phyloP scores from a whole-genome alignment of 2,888 invertebrate species.

The Deilephila elpenor region DNA sequence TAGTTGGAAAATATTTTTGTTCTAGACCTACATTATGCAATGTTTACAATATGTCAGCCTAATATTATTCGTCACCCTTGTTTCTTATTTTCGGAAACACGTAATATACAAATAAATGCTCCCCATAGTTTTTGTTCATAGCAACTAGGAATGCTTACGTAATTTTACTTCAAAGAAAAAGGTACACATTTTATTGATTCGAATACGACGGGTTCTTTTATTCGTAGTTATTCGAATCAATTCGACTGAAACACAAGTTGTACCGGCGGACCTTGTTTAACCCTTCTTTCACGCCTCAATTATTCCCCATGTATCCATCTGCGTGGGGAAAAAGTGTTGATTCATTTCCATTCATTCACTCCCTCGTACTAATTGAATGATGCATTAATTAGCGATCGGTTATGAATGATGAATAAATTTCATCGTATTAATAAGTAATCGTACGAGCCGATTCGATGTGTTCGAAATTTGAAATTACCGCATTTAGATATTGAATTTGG shows the following conservation, averaged over 20 bases:
- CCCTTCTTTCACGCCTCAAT: slow-evolving; percentile 27
- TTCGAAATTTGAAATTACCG: neutral
- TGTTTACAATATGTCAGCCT: neutral
- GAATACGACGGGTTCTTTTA: slow-evolving; percentile 25
- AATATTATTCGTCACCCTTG: neutral
- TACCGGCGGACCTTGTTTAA: slow-evolving; percentile 22
- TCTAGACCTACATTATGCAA: neutral
- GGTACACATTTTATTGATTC: slow-evolving; percentile 26
- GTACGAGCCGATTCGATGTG: neutral
- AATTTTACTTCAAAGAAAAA: slow-evolving; percentile 27
- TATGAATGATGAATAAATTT: slow-evolving; percentile 21
- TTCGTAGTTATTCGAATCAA: slow-evolving; percentile 24
- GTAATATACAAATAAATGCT: neutral
- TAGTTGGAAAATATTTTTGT: neutral
- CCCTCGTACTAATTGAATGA: slow-evolving; percentile 33
- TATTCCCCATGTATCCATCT: slow-evolving; percentile 25
- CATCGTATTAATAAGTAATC: slow-evolving; percentile 14
- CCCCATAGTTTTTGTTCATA: neutral
- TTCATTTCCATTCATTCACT: slow-evolving; percentile 30
- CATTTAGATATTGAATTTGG: too few relatives aligned
- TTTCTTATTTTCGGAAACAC: neutral
- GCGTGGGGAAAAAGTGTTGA: slow-evolving; percentile 24
- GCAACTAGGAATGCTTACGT: slow-evolving; percentile 17
- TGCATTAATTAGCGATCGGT: slow-evolving; percentile 38
- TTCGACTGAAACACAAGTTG: slow-evolving; percentile 26